phyloP scores from a whole-genome alignment of 2,113 vertebrate genomes.

The Eulemur rufifrons region DNA sequence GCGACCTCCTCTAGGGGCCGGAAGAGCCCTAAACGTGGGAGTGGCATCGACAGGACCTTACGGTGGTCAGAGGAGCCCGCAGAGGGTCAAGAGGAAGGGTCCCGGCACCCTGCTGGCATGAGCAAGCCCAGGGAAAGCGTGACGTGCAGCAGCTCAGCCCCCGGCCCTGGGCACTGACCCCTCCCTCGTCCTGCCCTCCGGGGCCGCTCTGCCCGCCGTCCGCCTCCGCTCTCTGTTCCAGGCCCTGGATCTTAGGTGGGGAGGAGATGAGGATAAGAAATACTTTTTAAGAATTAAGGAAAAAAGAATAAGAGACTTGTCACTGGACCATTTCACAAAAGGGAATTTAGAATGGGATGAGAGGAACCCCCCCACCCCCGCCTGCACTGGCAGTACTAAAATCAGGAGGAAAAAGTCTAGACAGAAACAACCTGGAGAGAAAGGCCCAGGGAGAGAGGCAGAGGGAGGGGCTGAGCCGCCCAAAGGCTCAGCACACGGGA shows the following conservation, averaged over 20 bases:
- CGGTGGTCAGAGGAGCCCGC: not conserved
- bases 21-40: not conserved
- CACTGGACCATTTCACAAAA: not conserved
- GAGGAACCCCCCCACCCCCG: not conserved
- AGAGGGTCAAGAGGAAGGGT: not conserved
- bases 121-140: not conserved
- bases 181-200: slow-evolving; percentile 63
- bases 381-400: not conserved
- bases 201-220: slow-evolving; percentile 59
- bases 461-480: not conserved
- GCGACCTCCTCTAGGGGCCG: not conserved
- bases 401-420: not conserved
- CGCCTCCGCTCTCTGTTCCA: slow-evolving; percentile 58
- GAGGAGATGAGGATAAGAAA: slow-evolving; percentile 1
- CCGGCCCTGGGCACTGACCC: slow-evolving; percentile 64
- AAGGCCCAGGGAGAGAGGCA: not conserved
- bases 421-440: not conserved
- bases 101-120: not conserved
- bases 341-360: not conserved
- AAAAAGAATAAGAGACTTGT: not conserved
- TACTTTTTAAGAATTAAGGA: not conserved
- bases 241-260: slow-evolving; percentile 66
- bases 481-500: not conserved
- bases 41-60: not conserved
- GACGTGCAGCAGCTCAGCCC: not conserved